Evolutionary conservation across 2,888 invertebrate species (phyloP).

Genomic region (Ametastegia equiseti): DNA sequence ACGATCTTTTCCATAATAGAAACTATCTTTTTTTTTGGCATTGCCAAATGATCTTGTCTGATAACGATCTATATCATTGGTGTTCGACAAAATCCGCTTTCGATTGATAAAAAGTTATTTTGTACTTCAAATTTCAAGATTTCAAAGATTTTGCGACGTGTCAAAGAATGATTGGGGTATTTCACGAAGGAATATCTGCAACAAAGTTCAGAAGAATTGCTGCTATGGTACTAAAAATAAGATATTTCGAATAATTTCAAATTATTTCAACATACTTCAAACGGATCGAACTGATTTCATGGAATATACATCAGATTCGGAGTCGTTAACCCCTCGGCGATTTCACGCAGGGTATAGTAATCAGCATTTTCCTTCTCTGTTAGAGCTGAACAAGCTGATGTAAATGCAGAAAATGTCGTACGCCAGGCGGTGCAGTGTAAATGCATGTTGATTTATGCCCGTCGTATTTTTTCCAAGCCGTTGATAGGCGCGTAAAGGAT

Average conservation of each 20-base stretch:
- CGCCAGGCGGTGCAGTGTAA: neutral
- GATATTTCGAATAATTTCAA: neutral
- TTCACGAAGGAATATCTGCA: no score
- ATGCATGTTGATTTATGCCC: constrained; percentile 3
- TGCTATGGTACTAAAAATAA: neutral
- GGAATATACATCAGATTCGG: neutral
- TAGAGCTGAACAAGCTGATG: neutral
- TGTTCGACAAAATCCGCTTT: no score
- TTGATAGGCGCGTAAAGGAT: neutral
- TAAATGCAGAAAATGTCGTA: neutral
- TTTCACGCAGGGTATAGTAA: neutral
- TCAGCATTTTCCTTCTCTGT: neutral
- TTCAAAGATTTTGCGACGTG: no score
- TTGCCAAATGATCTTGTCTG: no score
- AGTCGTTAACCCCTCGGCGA: neutral
- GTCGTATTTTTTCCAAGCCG: neutral
- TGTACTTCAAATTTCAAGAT: no score
- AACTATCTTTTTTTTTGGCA: no score
- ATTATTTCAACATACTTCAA: neutral
- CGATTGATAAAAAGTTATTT: no score
- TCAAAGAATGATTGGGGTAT: no score
- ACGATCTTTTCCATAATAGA: neutral
- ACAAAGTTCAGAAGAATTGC: neutral
- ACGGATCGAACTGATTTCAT: no score
- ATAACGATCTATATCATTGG: no score